These are phyloP conservation scores for Lottia gigantea DNA, from an alignment of 2,888 invertebrate genomes.

Conservation along the genomic window DNA sequence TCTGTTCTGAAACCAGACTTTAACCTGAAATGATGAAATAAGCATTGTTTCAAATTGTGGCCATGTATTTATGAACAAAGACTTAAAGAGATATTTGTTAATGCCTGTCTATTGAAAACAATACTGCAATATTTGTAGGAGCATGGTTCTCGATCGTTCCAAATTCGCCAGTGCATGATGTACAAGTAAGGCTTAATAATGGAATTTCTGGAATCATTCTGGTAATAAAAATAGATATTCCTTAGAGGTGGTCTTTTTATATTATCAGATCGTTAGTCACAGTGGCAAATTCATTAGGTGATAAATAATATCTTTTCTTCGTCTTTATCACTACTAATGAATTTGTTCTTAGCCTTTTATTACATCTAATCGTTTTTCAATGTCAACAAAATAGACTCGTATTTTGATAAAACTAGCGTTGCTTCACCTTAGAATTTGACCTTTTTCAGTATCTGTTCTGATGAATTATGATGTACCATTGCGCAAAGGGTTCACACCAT, in stretches of 20 bases:
- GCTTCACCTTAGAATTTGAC: neutral
- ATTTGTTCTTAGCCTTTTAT: constrained; percentile 9
- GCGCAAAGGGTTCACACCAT: neutral
- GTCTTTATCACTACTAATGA: constrained; percentile 2
- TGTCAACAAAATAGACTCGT: constrained; percentile 3
- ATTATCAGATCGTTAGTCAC: neutral
- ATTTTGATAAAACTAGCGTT: constrained; percentile 5
- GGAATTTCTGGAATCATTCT: no score
- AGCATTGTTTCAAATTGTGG: neutral
- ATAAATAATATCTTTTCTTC: neutral
- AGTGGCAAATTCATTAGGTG: constrained; percentile 2
- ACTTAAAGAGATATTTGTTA: no score
- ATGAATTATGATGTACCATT: constrained; percentile 9
- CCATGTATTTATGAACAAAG: no score
- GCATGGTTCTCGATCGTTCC: no score
- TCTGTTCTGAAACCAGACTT: constrained; percentile 77
- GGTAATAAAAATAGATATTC: neutral
- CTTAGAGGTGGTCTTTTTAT: neutral
- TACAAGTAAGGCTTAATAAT: no score
- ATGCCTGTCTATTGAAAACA: no score
- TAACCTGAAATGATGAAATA: constrained; percentile 76
- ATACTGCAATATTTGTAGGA: no score
- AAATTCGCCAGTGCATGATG: no score
- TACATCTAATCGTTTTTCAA: constrained; percentile 10
- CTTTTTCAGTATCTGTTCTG: neutral